These are phyloP conservation scores for Calephelis virginiensis DNA, from an alignment of 1,140 invertebrate genomes.

Conservation along the genomic window DNA sequence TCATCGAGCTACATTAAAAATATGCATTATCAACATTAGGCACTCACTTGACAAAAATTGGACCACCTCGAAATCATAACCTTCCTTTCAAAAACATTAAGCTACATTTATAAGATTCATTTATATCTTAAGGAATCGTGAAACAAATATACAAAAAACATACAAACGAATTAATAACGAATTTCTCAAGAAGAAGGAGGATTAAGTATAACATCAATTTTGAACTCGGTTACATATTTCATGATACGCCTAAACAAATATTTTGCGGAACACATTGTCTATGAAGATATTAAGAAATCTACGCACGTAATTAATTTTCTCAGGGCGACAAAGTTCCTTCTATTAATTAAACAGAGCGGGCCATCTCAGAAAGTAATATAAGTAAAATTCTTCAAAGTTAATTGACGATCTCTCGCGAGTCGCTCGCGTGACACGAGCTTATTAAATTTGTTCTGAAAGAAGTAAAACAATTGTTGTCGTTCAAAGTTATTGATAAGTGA, in stretches of 20 bases:
- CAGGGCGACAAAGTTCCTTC: conserved; percentile 27
- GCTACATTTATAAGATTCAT: too few relatives aligned
- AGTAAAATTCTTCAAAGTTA: conserved; percentile 39
- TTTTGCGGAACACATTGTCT: not conserved
- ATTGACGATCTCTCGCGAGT: conserved; percentile 21
- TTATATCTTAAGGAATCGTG: too few relatives aligned
- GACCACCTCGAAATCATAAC: too few relatives aligned
- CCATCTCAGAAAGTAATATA: conserved; percentile 34
- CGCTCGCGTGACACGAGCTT: conserved; percentile 6
- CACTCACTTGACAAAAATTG: too few relatives aligned
- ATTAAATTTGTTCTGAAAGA: conserved; percentile 18
- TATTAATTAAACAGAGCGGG: conserved; percentile 35
- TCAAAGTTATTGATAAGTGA: not conserved
- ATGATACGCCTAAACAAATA: not conserved
- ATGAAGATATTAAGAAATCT: conserved; percentile 3
- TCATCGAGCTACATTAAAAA: too few relatives aligned
- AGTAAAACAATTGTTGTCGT: not conserved
- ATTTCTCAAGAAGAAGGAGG: too few relatives aligned
- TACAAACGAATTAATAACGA: too few relatives aligned
- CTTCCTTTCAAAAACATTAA: too few relatives aligned
- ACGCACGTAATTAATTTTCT: conserved; percentile 37
- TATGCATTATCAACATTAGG: too few relatives aligned
- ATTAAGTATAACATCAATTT: too few relatives aligned
- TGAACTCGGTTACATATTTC: not conserved
- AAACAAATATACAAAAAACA: too few relatives aligned